phyloP scores from a whole-genome alignment of 2,888 invertebrate species.

The Priapulus caudatus region DNA sequence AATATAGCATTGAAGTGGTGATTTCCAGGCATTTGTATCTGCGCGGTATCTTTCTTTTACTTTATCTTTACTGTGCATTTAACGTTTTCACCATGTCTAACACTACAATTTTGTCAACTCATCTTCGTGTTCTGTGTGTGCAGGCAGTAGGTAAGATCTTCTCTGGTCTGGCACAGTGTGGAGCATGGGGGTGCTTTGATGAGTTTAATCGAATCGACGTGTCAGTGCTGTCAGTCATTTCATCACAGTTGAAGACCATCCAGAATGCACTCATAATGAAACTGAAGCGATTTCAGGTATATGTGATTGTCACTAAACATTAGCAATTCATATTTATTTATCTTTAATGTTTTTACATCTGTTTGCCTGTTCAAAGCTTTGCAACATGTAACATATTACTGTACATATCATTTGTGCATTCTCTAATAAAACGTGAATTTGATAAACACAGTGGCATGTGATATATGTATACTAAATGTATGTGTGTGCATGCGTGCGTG shows the following conservation, averaged over 20 bases:
- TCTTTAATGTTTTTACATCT: too few relatives aligned
- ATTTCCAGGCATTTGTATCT: too few relatives aligned
- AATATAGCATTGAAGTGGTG: too few relatives aligned
- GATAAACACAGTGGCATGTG: too few relatives aligned
- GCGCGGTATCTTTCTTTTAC: too few relatives aligned
- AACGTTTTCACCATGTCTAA: too few relatives aligned
- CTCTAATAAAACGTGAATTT: not conserved
- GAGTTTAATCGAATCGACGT: slow-evolving; percentile 87
- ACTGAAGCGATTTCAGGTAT: slow-evolving; percentile 59
- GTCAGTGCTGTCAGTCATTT: slow-evolving; percentile 82
- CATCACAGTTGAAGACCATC: slow-evolving; percentile 78
- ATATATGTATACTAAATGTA: too few relatives aligned
- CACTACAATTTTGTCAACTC: too few relatives aligned
- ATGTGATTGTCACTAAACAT: slow-evolving; percentile 21
- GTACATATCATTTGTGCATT: not conserved
- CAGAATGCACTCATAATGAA: slow-evolving; percentile 65
- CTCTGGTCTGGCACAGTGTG: slow-evolving; percentile 67
- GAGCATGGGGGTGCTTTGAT: slow-evolving; percentile 92
- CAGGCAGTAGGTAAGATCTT: slow-evolving; percentile 65
- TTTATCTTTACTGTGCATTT: too few relatives aligned
- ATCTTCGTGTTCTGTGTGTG: too few relatives aligned
- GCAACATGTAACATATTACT: not conserved
- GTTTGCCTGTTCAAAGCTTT: too few relatives aligned
- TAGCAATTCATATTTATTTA: not conserved
- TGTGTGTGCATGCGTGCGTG: too few relatives aligned